Base-by-base conservation (phyloP, 2,113 vertebrate genomes). In the Peromyscus maniculatus region DNA sequence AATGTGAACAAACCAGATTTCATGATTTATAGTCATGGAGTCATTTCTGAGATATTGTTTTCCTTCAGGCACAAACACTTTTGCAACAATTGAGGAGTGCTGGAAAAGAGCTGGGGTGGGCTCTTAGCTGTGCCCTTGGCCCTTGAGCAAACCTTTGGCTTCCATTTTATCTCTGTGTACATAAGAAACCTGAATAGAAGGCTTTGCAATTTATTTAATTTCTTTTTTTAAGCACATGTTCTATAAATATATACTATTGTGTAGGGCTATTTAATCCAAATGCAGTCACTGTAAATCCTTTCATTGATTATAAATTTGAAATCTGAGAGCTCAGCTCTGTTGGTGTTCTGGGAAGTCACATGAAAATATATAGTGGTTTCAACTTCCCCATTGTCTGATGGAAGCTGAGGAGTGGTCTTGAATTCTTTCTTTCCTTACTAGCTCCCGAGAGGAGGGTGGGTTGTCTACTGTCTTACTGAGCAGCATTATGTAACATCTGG, bases 1-100 rank as follows among this genome's bases (percentile, higher is more conserved):
- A 99, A 99, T 99, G 99, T 96, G 98, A 98, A 98, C 98, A 97
- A 99, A 99, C 99, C 98, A 98, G 99, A 98, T 99, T 97, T 94
- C 93, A 75, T 98, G 97, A 98, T 98, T 98, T 98, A 98, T 98
- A 98, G 95, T 97, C 97, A 97, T 91, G 97, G 97, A 98, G 98
- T 97, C 96, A 97, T 97, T 98, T 97, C 98, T 83, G 95, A 98
- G 94, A 98, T 93, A 96, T 98, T 98, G 98, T 97, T 98, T 95
- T 97, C 94, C 59, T 97, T 98, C 78, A 97, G 97, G 96, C 97
- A 98, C 94, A 97, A 98, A 97, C 94, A 89, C 94, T 98, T 98
- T 98, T 98, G 97, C 97, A 97, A 97, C 96, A 92, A 92, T 88
- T 59, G 80, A 79, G 77, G 97, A 94, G 96, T 95, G 80, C 96